These are phyloP conservation scores for Nomada fucata DNA, from an alignment of 2,888 invertebrate genomes.

Conservation along the genomic window DNA sequence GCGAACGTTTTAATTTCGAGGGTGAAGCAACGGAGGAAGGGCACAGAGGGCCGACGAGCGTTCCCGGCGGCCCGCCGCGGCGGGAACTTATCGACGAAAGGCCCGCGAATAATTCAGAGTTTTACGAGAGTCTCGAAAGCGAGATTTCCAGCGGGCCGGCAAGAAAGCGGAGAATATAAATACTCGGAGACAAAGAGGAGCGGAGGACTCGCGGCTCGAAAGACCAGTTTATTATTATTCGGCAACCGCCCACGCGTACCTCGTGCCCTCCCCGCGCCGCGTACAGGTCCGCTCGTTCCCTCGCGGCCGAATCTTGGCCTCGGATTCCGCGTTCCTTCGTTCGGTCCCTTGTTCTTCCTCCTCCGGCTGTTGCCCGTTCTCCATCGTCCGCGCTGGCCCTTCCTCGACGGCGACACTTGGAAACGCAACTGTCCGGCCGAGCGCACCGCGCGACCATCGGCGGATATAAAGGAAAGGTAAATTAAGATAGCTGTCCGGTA, in stretches of 20 bases:
- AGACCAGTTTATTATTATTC: constrained; percentile 79
- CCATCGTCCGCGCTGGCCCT: constrained; percentile 33
- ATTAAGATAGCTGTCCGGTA: constrained; percentile 79
- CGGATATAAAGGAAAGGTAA: constrained; percentile 79
- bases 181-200: constrained; percentile 56
- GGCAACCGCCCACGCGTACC: constrained; percentile 79
- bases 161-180: constrained; percentile 50
- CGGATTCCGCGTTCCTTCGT: constrained; percentile 68
- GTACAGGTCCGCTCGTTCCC: constrained; percentile 55
- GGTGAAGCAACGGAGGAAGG: background rate
- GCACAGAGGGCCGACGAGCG: constrained; percentile 7
- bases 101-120: constrained; percentile 15
- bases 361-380: constrained; percentile 20
- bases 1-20: constrained; percentile 22
- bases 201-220: constrained; percentile 53
- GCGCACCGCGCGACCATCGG: constrained; percentile 65
- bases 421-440: constrained; percentile 58
- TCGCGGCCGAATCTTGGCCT: constrained; percentile 51
- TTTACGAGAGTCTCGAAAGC: constrained; percentile 31
- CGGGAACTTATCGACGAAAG: constrained; percentile 25
- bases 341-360: constrained; percentile 33
- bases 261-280: constrained; percentile 66
- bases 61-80: background rate
- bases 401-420: constrained; percentile 51
- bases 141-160: constrained; percentile 7